phyloP scores from a whole-genome alignment of 2,113 vertebrate genomes.

The Dromiciops gliroides region DNA sequence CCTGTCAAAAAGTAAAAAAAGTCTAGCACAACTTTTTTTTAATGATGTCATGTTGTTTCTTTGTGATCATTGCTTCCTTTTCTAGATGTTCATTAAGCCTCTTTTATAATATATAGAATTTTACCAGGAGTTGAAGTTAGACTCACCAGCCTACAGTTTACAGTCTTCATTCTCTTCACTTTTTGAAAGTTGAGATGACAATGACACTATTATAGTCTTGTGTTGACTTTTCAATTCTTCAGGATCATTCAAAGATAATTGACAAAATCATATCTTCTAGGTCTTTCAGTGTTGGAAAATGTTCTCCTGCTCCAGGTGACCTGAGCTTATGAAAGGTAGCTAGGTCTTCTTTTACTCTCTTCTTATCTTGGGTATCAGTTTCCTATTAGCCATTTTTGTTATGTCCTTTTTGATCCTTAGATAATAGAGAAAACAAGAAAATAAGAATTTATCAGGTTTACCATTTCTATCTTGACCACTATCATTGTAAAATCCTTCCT shows the following conservation, averaged over 20 bases:
- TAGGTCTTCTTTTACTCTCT: no score
- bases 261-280: background rate
- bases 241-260: background rate
- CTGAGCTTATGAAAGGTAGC: no score
- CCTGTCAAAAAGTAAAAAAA: no score
- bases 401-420: background rate
- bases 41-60: no score
- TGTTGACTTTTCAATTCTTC: background rate
- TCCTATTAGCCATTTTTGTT: background rate
- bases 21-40: no score
- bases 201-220: background rate
- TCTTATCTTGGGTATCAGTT: background rate
- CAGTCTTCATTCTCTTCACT: background rate
- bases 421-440: background rate
- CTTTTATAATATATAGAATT: background rate
- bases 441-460: background rate
- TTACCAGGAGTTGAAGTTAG: background rate
- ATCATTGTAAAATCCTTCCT: background rate
- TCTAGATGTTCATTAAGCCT: no score
- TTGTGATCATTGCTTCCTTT: no score
- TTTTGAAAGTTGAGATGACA: background rate
- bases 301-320: background rate
- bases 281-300: no score
- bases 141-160: background rate
- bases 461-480: background rate